Base-by-base conservation (phyloP, 2,113 vertebrate species). In the Numida meleagris region DNA sequence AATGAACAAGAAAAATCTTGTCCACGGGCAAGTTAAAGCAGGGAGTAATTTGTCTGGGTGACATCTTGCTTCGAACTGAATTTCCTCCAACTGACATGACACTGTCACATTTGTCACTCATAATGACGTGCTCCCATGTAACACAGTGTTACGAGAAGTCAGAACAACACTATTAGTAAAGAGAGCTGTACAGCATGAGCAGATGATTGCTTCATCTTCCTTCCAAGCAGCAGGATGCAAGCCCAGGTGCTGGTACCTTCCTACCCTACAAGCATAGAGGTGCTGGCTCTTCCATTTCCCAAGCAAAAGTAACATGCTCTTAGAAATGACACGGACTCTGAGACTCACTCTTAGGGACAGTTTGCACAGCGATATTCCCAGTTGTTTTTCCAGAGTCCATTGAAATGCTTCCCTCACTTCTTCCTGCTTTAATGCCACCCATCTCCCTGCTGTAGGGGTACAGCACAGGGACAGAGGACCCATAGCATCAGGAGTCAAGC, bases 1-100 rank as follows among this genome's bases (percentile, higher is more conserved):
- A 96, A 94, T 88, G 82, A 96, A 96, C 65, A 96, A 96, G 96
- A 96, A 95, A 95, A 88, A 95, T 95, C 75, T 94, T 63, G 94
- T 95, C 85, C 84, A 91, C 91, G 78, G 96, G 78, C 82, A 89
- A 88, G 93, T 96, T 85, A 93, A 95, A 95, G 95, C 71, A 95
- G 78, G 84, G 82, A 87, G 74, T 82, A 91, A 91, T 91, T 92
- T 78, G 74, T 94, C 87, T 74, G 86, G 83, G 82, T 92, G 95
- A 96, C 85, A 92, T 86, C 84, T 96, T 85, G 55, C 76, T 93
- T 80, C 2, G n/a, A 78, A 78, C 1, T 57, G 79, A 45, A 70
- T 93, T 84, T 95, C 82, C 81, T 81, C 33, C 31, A 61, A 31
- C 90, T 17, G 43, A 66, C 77, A 92, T 72, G 93, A 91, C 18